Evolutionary conservation across 2,797 vertebrate species (phyloP).

Genomic region (Momotus momota): DNA sequence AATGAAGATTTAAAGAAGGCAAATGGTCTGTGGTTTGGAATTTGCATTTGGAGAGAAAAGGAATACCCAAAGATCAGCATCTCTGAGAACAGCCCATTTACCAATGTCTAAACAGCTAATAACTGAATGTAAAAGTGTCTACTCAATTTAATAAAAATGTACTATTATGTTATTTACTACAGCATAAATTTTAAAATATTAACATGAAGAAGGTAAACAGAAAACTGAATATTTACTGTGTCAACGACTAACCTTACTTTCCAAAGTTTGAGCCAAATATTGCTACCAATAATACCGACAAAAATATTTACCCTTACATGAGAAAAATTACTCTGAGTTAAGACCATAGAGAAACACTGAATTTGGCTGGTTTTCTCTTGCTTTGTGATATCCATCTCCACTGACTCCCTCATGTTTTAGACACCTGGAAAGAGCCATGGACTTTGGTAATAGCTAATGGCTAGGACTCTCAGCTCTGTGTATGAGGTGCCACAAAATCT

Average conservation of each 20-base stretch:
- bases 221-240: constrained; percentile 23
- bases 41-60: background rate
- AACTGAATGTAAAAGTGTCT: constrained; percentile 31
- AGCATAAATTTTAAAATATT: constrained; percentile 23
- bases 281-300: background rate
- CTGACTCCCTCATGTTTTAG: background rate
- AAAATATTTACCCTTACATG: background rate
- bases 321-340: background rate
- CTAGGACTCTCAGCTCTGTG: background rate
- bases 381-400: background rate
- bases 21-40: background rate
- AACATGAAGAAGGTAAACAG: constrained; percentile 25
- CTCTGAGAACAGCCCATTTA: constrained; percentile 23
- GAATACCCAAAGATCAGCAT: background rate
- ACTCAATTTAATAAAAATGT: constrained; percentile 38
- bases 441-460: background rate
- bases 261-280: background rate
- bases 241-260: constrained; percentile 9
- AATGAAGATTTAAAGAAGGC: background rate
- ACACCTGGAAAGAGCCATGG: background rate
- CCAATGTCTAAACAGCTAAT: constrained; percentile 37
- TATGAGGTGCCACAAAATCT: background rate
- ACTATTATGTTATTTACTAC: constrained; percentile 25
- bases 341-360: background rate
- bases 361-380: background rate